These are phyloP conservation scores for Amaurobius ferox DNA, from an alignment of 2,888 invertebrate species.

Conservation along the genomic window DNA sequence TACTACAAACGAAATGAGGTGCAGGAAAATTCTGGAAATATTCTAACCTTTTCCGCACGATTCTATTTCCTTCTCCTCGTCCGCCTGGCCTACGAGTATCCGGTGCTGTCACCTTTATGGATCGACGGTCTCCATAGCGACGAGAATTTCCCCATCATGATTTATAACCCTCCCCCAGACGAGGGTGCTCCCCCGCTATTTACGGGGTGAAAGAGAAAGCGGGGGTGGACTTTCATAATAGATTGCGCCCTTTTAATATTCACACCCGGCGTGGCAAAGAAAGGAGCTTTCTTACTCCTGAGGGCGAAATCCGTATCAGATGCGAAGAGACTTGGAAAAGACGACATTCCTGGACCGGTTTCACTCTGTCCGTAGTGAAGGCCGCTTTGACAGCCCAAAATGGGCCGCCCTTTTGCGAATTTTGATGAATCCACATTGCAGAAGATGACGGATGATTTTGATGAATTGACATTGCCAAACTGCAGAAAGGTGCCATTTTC, in stretches of 20 bases:
- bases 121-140: constrained; percentile 3
- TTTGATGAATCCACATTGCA: no score
- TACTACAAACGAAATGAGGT: no score
- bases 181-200: neutral
- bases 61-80: neutral
- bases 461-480: no score
- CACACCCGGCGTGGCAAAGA: constrained; percentile 2
- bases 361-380: no score
- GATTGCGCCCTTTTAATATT: constrained; percentile 14
- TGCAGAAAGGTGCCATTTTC: no score
- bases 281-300: neutral
- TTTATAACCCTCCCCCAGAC: constrained; percentile 7
- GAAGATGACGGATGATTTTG: no score
- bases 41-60: neutral
- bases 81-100: neutral
- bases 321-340: no score
- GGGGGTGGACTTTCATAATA: constrained; percentile 6
- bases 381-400: no score
- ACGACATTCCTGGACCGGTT: no score
- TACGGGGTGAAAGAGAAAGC: neutral
- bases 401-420: no score
- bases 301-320: constrained; percentile 3
- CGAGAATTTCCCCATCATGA: constrained; percentile 6
- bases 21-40: neutral
- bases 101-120: constrained; percentile 3